Evolutionary conservation across 2,113 vertebrate genomes (phyloP), one percentile per base, ranked within the genome.

Genomic region (Syngnathus scovelli): DNA sequence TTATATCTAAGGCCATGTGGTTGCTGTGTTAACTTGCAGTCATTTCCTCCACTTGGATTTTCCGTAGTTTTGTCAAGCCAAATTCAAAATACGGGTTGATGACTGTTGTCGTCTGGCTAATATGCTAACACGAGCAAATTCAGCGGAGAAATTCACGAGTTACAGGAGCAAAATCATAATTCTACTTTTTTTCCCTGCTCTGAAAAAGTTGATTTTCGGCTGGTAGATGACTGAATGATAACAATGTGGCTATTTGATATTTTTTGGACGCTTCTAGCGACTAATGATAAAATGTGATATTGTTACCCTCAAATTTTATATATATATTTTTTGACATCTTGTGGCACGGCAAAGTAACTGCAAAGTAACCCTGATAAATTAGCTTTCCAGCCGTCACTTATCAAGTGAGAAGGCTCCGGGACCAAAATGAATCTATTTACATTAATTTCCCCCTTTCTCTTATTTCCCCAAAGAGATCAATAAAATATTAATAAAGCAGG

Each of bases 401-500:
- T 71, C 66, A 72, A 78, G 60, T 61, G 56, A 77, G 66, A 76
- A 44, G 64, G 55, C 68, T 66, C 76, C 43, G 12, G 18, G 67
- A 77, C 78, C 73, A 70, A 80, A 85, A 80, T 66, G 55, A 82
- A 85, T 74, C 76, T 68, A 76, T 78, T 83, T 85, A 83, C 83
- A 86, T 83, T 78, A 82, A 65, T 84, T 83, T 81, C 84, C 67
- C 82, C 75, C 27, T 33, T 64, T 44, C 64, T 73, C 80, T 86
- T 85, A 87, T 88, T 89, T 89, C 86, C 83, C 85, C 69, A 71
- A 5, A 80, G 85, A 87, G 84, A 84, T 85, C 75, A 83, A 82
- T 85, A 82, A 78, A 81, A 87, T 75, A 82, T 76, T 77, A 87
- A 85, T 81, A 81, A 79, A 66, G 74, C 56, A 86, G 71, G 62